Conservation (phyloP, 2,797 vertebrate species). For the Siniperca undulata region DNA sequence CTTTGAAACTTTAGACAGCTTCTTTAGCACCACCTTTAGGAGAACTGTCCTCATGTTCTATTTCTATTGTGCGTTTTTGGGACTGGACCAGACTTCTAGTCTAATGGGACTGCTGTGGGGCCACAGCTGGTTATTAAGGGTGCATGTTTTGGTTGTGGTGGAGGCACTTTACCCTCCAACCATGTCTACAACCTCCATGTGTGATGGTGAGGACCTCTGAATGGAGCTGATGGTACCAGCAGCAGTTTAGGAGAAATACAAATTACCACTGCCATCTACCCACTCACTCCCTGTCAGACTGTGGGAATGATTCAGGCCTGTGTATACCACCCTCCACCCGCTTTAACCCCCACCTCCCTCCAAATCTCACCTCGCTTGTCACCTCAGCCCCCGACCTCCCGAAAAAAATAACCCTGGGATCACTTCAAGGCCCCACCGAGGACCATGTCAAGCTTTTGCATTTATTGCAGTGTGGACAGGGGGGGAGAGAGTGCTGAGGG, state of each 20-base stretch:
- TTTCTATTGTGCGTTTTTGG: background rate
- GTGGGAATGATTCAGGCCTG: conserved; percentile 85
- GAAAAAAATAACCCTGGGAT: conserved; percentile 60
- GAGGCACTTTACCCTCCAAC: conserved; percentile 24
- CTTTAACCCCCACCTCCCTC: conserved; percentile 31
- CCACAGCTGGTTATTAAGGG: conserved; percentile 67
- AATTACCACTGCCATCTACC: conserved; percentile 76
- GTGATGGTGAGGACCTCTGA: conserved; percentile 50
- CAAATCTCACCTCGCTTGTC: conserved; percentile 83
- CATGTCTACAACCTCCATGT: conserved; percentile 77
- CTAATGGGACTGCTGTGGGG: conserved; percentile 62
- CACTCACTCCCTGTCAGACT: conserved; percentile 53
- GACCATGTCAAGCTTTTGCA: conserved; percentile 90
- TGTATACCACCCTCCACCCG: conserved; percentile 78
- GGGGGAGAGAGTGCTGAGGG: conserved; percentile 73
- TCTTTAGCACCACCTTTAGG: background rate
- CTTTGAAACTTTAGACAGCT: background rate
- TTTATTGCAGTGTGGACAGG: conserved; percentile 86
- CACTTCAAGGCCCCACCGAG: conserved; percentile 75
- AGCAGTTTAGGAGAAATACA: conserved; percentile 82
- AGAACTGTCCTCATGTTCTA: too few relatives aligned
- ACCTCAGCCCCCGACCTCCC: conserved; percentile 71
- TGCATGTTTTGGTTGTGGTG: conserved; percentile 16
- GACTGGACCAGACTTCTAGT: background rate
- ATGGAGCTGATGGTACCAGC: conserved; percentile 79